Evolutionary conservation across 2,888 invertebrate genomes (phyloP).

Genomic region (Crioceris asparagi): DNA sequence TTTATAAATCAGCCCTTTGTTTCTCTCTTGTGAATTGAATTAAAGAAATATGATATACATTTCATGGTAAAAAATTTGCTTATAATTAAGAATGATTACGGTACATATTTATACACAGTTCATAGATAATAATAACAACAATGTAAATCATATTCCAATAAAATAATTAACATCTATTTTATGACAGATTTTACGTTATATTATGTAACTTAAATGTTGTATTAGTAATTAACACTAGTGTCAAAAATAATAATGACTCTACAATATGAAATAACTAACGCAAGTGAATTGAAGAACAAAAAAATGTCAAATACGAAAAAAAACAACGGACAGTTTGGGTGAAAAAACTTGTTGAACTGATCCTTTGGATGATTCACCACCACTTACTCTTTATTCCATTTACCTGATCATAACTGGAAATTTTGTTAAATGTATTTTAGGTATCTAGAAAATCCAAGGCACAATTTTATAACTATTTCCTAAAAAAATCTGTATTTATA

Average conservation of each 20-base stretch:
- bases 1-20: constrained; percentile 37
- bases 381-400: too few species aligned
- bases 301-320: too few species aligned
- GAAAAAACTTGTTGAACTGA: neutral
- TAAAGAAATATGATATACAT: constrained; percentile 35
- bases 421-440: constrained; percentile 21
- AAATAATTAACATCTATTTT: constrained; percentile 24
- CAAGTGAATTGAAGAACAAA: too few species aligned
- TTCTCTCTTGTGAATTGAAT: constrained; percentile 36
- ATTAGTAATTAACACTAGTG: too few species aligned
- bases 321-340: too few species aligned
- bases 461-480: constrained; percentile 27
- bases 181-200: too few species aligned
- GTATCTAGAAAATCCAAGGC: constrained; percentile 31
- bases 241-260: too few species aligned
- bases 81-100: constrained; percentile 7
- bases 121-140: constrained; percentile 13
- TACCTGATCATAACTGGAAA: too few species aligned
- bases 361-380: neutral
- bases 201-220: too few species aligned
- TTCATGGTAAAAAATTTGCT: constrained; percentile 13
- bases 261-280: too few species aligned
- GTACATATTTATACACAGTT: constrained; percentile 18
- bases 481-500: constrained; percentile 20
- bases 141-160: constrained; percentile 30